phyloP scores from a whole-genome alignment of 1,140 invertebrate genomes.

The Hesperophylax magnus region DNA sequence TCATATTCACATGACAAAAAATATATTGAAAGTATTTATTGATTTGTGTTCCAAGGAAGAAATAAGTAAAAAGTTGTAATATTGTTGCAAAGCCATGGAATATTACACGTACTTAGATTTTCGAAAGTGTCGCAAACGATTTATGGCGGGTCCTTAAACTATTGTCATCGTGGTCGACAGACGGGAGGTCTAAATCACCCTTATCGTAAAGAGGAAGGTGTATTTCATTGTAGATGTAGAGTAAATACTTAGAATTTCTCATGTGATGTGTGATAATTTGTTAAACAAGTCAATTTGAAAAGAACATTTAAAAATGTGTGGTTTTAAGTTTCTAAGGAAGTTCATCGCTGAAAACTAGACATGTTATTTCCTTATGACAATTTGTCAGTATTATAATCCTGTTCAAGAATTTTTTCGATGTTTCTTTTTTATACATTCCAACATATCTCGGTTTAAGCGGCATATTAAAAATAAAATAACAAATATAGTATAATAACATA shows the following conservation, averaged over 20 bases:
- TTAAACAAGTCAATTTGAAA: not conserved
- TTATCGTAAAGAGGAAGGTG: not conserved
- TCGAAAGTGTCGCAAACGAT: not conserved
- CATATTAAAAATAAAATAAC: no score
- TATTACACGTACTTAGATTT: no score
- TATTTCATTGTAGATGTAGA: not conserved
- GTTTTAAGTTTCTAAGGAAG: not conserved
- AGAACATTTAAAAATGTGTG: not conserved
- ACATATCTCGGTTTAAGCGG: no score
- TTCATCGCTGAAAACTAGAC: not conserved
- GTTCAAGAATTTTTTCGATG: not conserved
- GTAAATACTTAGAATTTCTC: not conserved
- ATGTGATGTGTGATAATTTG: conserved; percentile 17
- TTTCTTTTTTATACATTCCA: no score
- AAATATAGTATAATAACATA: no score
- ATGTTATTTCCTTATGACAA: not conserved
- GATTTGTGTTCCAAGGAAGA: no score
- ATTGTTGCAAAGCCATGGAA: no score
- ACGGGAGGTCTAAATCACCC: conserved; percentile 1
- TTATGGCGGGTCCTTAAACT: conserved; percentile 19
- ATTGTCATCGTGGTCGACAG: not conserved
- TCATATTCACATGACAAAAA: no score
- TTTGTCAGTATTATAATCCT: conserved; percentile 7
- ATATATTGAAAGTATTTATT: no score
- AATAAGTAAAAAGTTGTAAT: no score